These are phyloP conservation scores for Eurytoma californica DNA, from an alignment of 2,888 invertebrate genomes.

Conservation along the genomic window DNA sequence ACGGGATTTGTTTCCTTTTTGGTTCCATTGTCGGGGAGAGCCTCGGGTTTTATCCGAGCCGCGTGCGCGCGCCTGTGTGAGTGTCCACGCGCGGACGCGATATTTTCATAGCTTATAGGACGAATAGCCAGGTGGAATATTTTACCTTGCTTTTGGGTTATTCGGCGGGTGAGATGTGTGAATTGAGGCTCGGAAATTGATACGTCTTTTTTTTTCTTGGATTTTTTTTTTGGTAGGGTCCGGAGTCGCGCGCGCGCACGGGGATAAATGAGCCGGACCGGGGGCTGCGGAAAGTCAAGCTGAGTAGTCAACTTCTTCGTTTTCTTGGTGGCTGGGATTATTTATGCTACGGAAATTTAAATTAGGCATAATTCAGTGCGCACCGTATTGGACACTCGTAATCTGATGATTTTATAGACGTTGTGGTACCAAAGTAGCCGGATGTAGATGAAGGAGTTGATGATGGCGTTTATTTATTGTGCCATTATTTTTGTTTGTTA, in stretches of 20 bases:
- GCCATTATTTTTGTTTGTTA: too few relatives aligned
- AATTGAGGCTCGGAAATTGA: slow-evolving; percentile 40
- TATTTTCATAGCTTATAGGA: slow-evolving; percentile 26
- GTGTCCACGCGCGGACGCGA: not conserved
- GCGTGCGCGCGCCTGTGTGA: not conserved
- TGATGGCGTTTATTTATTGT: too few relatives aligned
- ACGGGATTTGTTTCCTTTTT: slow-evolving; percentile 46
- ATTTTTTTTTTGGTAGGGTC: not conserved
- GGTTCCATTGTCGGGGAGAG: slow-evolving; percentile 17
- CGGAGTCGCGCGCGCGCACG: not conserved
- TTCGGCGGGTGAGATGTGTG: slow-evolving; percentile 7
- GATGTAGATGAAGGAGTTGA: too few relatives aligned
- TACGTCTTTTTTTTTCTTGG: slow-evolving; percentile 27
- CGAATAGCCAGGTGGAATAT: slow-evolving; percentile 24
- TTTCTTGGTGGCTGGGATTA: slow-evolving; percentile 11
- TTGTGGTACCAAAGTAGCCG: not conserved
- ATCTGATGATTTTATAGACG: slow-evolving; percentile 3
- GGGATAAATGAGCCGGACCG: not conserved
- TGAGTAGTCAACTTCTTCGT: slow-evolving; percentile 21
- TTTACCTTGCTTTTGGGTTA: slow-evolving; percentile 17
- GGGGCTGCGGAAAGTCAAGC: slow-evolving; percentile 13
- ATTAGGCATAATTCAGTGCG: slow-evolving; percentile 17
- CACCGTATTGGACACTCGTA: not conserved
- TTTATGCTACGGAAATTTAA: slow-evolving; percentile 33
- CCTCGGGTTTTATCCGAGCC: slow-evolving; percentile 34